Evolutionary conservation across 1,140 invertebrate species (phyloP).

Genomic region (Leguminivora glycinivorella): DNA sequence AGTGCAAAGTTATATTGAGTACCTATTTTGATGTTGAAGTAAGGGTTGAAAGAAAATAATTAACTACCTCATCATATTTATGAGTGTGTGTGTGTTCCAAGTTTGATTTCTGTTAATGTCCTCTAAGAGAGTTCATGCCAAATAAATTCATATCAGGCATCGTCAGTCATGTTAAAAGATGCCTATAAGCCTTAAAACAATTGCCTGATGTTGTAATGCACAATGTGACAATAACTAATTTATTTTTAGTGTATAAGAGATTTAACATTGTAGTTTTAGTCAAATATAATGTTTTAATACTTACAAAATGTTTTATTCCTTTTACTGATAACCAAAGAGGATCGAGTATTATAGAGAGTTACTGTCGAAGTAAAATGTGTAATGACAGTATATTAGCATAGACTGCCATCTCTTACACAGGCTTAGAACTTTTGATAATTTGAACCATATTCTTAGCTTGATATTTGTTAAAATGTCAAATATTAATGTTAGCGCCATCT

Average conservation of each 20-base stretch:
- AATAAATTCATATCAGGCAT: not conserved
- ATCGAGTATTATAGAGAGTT: too few relatives aligned
- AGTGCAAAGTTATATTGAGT: too few relatives aligned
- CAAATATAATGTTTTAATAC: not conserved
- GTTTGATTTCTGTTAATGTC: not conserved
- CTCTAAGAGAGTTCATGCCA: not conserved
- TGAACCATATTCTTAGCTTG: too few relatives aligned
- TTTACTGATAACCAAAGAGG: not conserved
- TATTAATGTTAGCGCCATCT: too few relatives aligned
- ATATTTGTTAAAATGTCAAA: too few relatives aligned
- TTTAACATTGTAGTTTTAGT: not conserved
- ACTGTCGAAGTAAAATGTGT: too few relatives aligned
- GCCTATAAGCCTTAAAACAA: not conserved
- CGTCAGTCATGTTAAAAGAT: not conserved
- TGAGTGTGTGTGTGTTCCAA: not conserved
- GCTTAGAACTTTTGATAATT: too few relatives aligned
- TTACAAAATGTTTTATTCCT: not conserved
- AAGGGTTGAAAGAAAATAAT: too few relatives aligned
- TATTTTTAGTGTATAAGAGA: conserved; percentile 18
- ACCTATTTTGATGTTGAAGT: too few relatives aligned
- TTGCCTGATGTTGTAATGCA: not conserved
- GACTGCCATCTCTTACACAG: too few relatives aligned
- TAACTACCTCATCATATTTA: conserved; percentile 1
- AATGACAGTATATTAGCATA: too few relatives aligned
- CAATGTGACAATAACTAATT: conserved; percentile 39